A percentile compares a stretch with the other conserved stretches of the same genome.
These are phyloP conservation scores for Macroteleia sp. DNA, from an alignment of 2,888 invertebrate genomes.

Conservation along the genomic window DNA sequence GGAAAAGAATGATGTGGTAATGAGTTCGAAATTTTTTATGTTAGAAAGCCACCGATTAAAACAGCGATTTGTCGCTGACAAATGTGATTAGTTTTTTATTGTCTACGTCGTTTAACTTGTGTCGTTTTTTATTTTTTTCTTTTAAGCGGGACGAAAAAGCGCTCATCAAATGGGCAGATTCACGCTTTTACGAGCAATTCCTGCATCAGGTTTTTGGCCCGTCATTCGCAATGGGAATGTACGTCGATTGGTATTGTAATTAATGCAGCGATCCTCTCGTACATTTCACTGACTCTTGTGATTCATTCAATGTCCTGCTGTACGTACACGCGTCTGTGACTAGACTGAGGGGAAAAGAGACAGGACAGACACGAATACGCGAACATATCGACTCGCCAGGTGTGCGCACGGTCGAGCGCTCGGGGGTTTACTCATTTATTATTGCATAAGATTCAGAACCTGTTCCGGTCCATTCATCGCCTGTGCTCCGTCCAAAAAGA, in stretches of 20 bases:
- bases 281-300: slow-evolving; percentile 58
- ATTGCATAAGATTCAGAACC: slow-evolving; percentile 82
- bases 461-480: slow-evolving; percentile 80
- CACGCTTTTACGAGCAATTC: slow-evolving; percentile 59
- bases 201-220: slow-evolving; percentile 45
- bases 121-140: slow-evolving; percentile 25
- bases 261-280: slow-evolving; percentile 61
- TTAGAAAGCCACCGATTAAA: no score
- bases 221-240: slow-evolving; percentile 51
- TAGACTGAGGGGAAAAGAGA: slow-evolving; percentile 15
- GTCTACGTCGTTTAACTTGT: slow-evolving; percentile 29
- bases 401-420: slow-evolving; percentile 66
- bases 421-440: slow-evolving; percentile 76
- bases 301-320: slow-evolving; percentile 58
- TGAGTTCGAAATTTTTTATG: no score
- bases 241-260: slow-evolving; percentile 60
- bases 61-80: no score
- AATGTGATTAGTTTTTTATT: slow-evolving; percentile 41
- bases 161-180: slow-evolving; percentile 44
- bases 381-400: slow-evolving; percentile 51
- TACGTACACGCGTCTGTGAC: slow-evolving; percentile 47
- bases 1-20: no score
- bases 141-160: slow-evolving; percentile 25
- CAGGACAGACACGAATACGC: slow-evolving; percentile 14
- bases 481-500: slow-evolving; percentile 33